These are phyloP conservation scores for Periplaneta americana DNA, from an alignment of 1,140 invertebrate species.

Conservation along the genomic window DNA sequence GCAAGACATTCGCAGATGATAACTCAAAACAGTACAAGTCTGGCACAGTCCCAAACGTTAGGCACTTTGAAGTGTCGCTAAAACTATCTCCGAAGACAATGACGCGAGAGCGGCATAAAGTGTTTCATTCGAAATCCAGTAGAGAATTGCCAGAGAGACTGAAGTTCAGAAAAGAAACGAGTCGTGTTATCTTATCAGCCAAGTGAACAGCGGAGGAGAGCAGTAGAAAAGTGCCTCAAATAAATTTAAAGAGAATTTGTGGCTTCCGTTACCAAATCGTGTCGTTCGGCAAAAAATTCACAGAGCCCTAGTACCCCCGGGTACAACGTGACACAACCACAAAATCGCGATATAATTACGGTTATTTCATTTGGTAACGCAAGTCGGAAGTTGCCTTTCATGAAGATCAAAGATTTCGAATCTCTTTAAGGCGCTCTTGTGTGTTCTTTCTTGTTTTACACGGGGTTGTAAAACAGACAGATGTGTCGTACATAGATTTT, in stretches of 20 bases:
- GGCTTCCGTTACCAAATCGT: background rate
- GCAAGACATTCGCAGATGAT: background rate
- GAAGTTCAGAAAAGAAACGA: too few relatives aligned
- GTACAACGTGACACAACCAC: background rate
- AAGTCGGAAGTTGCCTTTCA: background rate
- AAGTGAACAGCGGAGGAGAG: too few relatives aligned
- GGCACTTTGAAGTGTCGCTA: background rate
- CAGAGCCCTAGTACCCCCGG: background rate
- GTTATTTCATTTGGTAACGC: too few relatives aligned
- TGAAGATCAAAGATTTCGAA: background rate
- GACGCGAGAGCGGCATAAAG: background rate
- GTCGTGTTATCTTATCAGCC: too few relatives aligned
- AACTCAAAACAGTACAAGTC: background rate
- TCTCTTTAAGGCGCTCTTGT: background rate
- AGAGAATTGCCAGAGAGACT: too few relatives aligned
- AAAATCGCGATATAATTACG: background rate
- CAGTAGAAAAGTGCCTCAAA: background rate
- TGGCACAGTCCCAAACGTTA: background rate
- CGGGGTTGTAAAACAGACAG: background rate
- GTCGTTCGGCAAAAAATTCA: background rate
- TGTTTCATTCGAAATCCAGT: too few relatives aligned
- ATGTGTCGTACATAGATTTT: background rate
- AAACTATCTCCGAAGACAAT: background rate
- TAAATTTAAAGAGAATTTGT: background rate
- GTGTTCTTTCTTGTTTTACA: background rate